Base-by-base conservation (phyloP, 1,140 invertebrate genomes). In the Drosophila ogumai region DNA sequence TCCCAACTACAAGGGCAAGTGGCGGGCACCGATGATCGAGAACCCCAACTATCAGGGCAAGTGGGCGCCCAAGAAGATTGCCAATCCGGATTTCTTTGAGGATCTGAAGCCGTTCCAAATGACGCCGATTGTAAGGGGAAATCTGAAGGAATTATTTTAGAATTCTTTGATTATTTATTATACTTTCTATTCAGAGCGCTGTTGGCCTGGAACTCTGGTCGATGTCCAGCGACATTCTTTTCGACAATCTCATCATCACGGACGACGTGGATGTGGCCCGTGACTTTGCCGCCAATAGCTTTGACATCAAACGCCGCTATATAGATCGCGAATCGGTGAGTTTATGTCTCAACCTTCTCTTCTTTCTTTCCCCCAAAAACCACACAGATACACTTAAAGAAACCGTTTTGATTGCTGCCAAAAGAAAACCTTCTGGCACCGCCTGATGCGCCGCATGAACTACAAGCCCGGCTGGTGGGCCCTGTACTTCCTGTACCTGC, bases 191-290 rank as follows among this genome's bases (percentile, higher is more conserved):
- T 8, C 57, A 0, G 98, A 95, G 94, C 85, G 98, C 98, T 64
- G 94, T 99, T 75, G 99, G 98, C 38, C 96, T 99, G 91, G 99
- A 99, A 93, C 93, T 99, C 40, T 99, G 99, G 99, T 98, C 98
- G 0, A 99, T 99, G 97, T 98, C 97, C 0, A 96, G 97, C 77
- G 95, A 96, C 80, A 97, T 99, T 81, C 94, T 97, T 44, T 99
- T 99, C 93, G 99, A 99, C 93, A 99, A 99, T 93, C 94, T 99
- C 36, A 94, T 99, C 40, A 95, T 99, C 63, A 97, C 98, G 2
- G 97, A 99, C 92, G 96, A 97, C 82, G 93, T 95, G 64, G 93
- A 93, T n/a, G 94, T 97, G 1, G 97, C 98, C 3, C 94, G 96
- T 38, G 93, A 96, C 50, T 99, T 97, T 95, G 96, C 98, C 12